Base-by-base conservation (phyloP, 1,140 invertebrate species). In the Steinernema khuongi region DNA sequence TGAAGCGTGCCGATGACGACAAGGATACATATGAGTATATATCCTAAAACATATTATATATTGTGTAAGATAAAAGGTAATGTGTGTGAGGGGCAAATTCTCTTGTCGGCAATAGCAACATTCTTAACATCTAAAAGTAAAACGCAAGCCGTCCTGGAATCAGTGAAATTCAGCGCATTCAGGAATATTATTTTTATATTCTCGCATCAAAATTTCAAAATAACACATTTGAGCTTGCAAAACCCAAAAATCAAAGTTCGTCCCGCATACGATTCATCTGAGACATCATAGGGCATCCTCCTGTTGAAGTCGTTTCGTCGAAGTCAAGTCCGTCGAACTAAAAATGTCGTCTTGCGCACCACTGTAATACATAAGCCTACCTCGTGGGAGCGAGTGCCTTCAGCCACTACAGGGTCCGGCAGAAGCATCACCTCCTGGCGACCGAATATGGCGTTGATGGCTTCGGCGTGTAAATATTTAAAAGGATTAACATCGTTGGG, bases 1-100 rank as follows among this genome's bases (percentile, higher is more conserved):
- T 99, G 81, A 94, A 97, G 85, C 90, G 96, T 85, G 93, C 92
- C 73, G 94, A 97, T 84, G 94, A 93, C 70, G 92, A 96, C 86
- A 97, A 96, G 87, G 96, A 99, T 87, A 94, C 93, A 4, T 97
- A 97, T 81, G 86, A 87, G 73, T 89, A 89, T 77, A 78, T 89
- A 69, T 87, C 87, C 69, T 88, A 85, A 78, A 22, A n/a, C n/a
- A n/a, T n/a, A n/a, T n/a, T n/a, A n/a, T n/a, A n/a, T n/a, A n/a
- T n/a, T n/a, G n/a, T n/a, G n/a, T n/a, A n/a, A n/a, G n/a, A n/a
- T n/a, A n/a, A n/a, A n/a, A n/a, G n/a, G n/a, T n/a, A n/a, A n/a
- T n/a, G n/a, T n/a, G n/a, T n/a, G n/a, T n/a, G n/a, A n/a, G n/a
- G n/a, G n/a, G n/a, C n/a, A n/a, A n/a, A n/a, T n/a, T n/a, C n/a